Evolutionary conservation across 1,140 invertebrate species (phyloP).

Genomic region (Drosophila willistoni): DNA sequence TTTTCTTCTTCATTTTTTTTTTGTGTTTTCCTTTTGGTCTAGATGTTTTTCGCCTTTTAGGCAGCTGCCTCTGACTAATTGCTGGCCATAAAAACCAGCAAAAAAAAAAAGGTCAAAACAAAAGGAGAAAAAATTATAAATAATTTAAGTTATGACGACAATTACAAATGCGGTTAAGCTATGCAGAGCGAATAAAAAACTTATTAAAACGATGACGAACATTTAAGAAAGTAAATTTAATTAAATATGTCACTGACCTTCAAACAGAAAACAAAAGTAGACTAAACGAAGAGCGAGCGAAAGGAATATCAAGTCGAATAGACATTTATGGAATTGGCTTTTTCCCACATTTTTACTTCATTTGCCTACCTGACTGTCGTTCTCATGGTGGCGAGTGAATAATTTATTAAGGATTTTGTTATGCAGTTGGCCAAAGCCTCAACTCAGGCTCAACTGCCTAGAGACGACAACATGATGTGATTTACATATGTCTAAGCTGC

Average conservation of each 20-base stretch:
- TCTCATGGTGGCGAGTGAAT: not conserved
- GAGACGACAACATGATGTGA: conserved; percentile 47
- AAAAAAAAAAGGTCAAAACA: conserved; percentile 23
- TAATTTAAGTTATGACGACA: conserved; percentile 42
- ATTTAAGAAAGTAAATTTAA: conserved; percentile 3
- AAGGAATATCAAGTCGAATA: not conserved
- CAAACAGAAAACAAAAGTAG: not conserved
- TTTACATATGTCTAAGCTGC: conserved; percentile 61
- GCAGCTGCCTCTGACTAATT: conserved; percentile 54
- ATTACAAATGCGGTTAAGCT: conserved; percentile 36
- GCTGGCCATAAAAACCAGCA: conserved; percentile 42
- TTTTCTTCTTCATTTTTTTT: conserved; percentile 19
- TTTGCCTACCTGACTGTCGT: not conserved
- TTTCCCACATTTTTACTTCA: not conserved
- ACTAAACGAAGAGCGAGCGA: not conserved
- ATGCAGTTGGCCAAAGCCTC: not conserved
- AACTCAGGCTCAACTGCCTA: conserved; percentile 32
- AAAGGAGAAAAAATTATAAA: conserved; percentile 20
- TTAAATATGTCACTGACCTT: conserved; percentile 7
- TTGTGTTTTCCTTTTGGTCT: conserved; percentile 6
- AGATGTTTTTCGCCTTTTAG: conserved; percentile 60
- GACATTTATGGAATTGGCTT: not conserved
- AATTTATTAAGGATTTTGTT: conserved; percentile 10
- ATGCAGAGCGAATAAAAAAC: not conserved
- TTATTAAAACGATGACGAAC: conserved; percentile 7